Conservation (phyloP, 2,113 vertebrate genomes). For the Choloepus hoffmanni region DNA sequence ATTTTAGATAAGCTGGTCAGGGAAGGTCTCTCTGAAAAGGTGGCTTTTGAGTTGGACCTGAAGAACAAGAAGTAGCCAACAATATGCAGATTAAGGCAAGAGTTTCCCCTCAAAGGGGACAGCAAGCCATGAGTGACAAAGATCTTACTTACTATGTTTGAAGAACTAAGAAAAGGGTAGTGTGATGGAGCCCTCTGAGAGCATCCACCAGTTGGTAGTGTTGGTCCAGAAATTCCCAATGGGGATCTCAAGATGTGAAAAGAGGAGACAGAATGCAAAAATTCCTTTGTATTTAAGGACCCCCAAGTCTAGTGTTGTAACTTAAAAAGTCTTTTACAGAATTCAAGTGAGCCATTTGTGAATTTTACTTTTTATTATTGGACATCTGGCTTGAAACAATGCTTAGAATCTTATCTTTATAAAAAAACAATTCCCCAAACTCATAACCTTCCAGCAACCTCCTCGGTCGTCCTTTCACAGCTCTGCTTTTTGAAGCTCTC, state of each 20-base stretch:
- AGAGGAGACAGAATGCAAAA: neutral
- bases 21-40: neutral
- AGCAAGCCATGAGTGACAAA: neutral
- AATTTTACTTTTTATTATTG: constrained; percentile 46
- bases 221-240: neutral
- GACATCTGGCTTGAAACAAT: constrained; percentile 13
- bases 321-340: neutral
- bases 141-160: neutral
- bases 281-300: neutral
- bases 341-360: neutral
- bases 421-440: constrained; percentile 2
- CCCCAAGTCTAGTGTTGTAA: neutral
- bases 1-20: neutral
- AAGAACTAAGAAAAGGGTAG: neutral
- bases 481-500: neutral
- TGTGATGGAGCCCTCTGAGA: neutral
- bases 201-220: neutral
- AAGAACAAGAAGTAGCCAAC: neutral
- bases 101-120: neutral
- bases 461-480: neutral
- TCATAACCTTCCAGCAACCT: neutral
- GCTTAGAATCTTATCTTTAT: neutral
- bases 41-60: neutral
- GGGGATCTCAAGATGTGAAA: neutral
- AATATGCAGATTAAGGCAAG: neutral